A percentile compares a stretch with the other conserved stretches of the same genome.
These are phyloP conservation scores for Drosophila helvetica DNA, from an alignment of 2,888 invertebrate genomes.

Conservation along the genomic window DNA sequence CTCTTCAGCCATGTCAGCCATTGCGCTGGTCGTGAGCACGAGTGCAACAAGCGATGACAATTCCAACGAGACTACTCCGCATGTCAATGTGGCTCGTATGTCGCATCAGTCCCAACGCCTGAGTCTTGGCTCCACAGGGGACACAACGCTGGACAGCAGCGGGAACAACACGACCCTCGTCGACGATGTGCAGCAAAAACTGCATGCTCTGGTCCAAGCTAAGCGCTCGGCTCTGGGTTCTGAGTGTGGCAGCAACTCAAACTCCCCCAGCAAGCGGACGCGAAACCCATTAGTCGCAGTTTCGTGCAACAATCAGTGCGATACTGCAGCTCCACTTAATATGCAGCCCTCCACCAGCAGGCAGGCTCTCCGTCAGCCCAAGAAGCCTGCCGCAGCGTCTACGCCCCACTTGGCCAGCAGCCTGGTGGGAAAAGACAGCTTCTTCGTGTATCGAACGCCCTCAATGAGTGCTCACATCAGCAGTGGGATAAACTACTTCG, in stretches of 20 bases:
- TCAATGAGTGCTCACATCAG: slow-evolving; percentile 60
- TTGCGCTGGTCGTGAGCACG: slow-evolving; percentile 71
- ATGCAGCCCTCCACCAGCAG: slow-evolving; percentile 79
- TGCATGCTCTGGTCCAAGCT: slow-evolving; percentile 58
- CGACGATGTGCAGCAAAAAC: slow-evolving; percentile 61
- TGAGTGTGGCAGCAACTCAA: slow-evolving; percentile 64
- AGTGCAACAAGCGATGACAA: slow-evolving; percentile 80
- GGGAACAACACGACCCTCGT: slow-evolving; percentile 58
- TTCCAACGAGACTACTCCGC: slow-evolving; percentile 81
- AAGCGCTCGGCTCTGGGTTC: slow-evolving; percentile 72
- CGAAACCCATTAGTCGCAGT: slow-evolving; percentile 83
- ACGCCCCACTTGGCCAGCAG: slow-evolving; percentile 9
- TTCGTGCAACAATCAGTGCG: slow-evolving; percentile 75
- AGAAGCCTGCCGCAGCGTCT: slow-evolving; percentile 37
- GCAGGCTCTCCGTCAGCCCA: slow-evolving; percentile 65
- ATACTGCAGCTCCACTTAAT: slow-evolving; percentile 42
- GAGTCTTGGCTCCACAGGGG: slow-evolving; percentile 59
- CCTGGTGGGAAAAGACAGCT: slow-evolving; percentile 78
- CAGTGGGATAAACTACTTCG: slow-evolving; percentile 87
- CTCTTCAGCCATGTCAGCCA: slow-evolving; percentile 81
- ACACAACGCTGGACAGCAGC: slow-evolving; percentile 68
- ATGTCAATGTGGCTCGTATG: slow-evolving; percentile 75
- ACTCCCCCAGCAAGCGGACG: slow-evolving; percentile 73
- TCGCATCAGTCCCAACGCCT: slow-evolving; percentile 62
- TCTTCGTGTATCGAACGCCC: slow-evolving; percentile 82